Conservation (phyloP, 2,797 vertebrate genomes). For the Manis pentadactyla region DNA sequence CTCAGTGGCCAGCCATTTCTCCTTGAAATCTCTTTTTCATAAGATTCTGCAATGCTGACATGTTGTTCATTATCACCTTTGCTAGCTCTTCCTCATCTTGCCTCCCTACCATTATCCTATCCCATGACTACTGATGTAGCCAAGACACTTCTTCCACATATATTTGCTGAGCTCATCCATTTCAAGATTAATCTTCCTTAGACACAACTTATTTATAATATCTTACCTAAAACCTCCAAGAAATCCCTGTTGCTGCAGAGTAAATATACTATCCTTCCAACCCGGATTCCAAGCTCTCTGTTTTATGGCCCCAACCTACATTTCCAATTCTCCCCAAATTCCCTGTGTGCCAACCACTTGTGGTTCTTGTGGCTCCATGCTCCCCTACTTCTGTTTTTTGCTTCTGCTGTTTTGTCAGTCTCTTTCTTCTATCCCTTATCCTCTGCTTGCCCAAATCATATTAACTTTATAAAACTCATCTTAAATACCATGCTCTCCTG, state of each 20-base stretch:
- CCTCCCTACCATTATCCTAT: neutral
- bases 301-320: neutral
- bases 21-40: neutral
- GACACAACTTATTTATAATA: neutral
- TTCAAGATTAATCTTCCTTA: conserved; percentile 5
- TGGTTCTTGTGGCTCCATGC: neutral
- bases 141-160: neutral
- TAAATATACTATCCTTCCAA: neutral
- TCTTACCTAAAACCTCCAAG: neutral
- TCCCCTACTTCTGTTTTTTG: neutral
- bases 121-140: neutral
- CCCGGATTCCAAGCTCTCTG: neutral
- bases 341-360: neutral
- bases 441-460: neutral
- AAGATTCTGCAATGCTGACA: neutral
- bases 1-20: neutral
- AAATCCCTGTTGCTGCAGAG: neutral
- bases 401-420: neutral
- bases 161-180: neutral
- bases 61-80: neutral
- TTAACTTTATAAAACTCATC: neutral
- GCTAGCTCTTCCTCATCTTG: neutral
- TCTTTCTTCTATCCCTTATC: neutral
- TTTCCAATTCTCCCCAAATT: neutral
- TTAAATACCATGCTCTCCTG: neutral